phyloP scores from a whole-genome alignment of 2,113 vertebrate species.

The Neogale vison region DNA sequence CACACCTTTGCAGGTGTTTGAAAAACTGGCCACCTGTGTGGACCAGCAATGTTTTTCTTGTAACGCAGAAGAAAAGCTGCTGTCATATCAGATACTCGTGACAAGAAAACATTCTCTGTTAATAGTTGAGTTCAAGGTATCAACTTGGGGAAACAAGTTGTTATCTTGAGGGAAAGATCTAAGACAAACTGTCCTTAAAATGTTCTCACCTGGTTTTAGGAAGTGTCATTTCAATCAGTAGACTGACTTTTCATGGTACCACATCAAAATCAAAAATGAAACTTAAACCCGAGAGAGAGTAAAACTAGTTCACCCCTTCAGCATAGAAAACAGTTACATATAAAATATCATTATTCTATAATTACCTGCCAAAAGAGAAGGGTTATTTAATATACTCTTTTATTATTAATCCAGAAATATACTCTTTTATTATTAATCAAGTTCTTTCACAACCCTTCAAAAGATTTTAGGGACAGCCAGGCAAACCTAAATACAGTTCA shows the following conservation, averaged over 20 bases:
- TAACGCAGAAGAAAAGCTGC: neutral
- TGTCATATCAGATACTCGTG: neutral
- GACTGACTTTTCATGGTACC: neutral
- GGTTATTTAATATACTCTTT: neutral
- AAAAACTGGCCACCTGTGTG: neutral
- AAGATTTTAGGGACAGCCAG: neutral
- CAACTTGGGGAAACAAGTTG: neutral
- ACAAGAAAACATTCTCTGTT: neutral
- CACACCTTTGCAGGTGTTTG: neutral
- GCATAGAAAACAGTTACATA: constrained; percentile 7
- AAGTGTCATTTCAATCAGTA: neutral
- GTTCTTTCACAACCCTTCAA: neutral
- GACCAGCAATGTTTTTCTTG: neutral
- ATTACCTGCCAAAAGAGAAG: neutral
- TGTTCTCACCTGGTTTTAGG: neutral
- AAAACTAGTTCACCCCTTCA: neutral
- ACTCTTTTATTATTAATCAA: neutral
- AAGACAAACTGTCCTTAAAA: neutral
- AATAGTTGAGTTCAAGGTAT: constrained; percentile 35
- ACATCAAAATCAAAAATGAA: constrained; percentile 3
- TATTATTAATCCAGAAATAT: neutral
- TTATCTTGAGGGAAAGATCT: constrained; percentile 29
- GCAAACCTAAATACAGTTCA: neutral
- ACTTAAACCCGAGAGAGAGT: neutral
- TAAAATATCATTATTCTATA: neutral